phyloP scores from a whole-genome alignment of 2,888 invertebrate genomes.

The Cyrtodaria siliqua region DNA sequence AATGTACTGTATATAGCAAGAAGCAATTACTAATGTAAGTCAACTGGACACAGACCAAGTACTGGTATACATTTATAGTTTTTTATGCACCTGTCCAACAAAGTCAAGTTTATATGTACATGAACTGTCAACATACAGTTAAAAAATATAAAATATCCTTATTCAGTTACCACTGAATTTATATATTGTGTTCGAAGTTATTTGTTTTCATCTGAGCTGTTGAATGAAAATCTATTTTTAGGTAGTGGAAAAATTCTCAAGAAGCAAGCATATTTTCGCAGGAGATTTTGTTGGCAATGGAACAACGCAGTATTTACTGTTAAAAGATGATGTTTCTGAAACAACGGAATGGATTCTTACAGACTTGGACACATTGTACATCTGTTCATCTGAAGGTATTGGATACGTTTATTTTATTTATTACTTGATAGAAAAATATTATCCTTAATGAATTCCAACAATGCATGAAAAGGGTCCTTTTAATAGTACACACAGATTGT shows the following conservation, averaged over 20 bases:
- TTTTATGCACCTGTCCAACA: neutral
- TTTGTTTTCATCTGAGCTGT: neutral
- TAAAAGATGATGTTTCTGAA: constrained; percentile 2
- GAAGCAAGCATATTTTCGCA: constrained; percentile 3
- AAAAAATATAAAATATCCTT: neutral
- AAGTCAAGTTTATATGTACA: neutral
- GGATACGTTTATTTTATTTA: too few relatives aligned
- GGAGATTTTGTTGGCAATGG: constrained; percentile 29
- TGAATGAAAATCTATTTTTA: constrained; percentile 30
- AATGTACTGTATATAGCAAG: too few relatives aligned
- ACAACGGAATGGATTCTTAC: constrained; percentile 24
- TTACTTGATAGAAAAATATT: too few relatives aligned
- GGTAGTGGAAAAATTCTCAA: constrained; percentile 15
- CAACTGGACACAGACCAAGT: too few relatives aligned
- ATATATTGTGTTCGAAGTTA: neutral
- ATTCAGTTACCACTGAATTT: neutral
- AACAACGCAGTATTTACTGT: constrained; percentile 26
- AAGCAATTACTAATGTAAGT: too few relatives aligned
- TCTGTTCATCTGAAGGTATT: neutral
- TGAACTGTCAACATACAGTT: too few relatives aligned
- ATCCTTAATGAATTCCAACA: too few relatives aligned
- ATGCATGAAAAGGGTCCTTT: too few relatives aligned
- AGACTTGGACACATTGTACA: constrained; percentile 17
- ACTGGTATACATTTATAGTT: too few relatives aligned
- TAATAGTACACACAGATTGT: too few relatives aligned